Evolutionary conservation across 1,140 invertebrate species (phyloP), one percentile per base, ranked within the genome.

Genomic region (Palaemon carinicauda): DNA sequence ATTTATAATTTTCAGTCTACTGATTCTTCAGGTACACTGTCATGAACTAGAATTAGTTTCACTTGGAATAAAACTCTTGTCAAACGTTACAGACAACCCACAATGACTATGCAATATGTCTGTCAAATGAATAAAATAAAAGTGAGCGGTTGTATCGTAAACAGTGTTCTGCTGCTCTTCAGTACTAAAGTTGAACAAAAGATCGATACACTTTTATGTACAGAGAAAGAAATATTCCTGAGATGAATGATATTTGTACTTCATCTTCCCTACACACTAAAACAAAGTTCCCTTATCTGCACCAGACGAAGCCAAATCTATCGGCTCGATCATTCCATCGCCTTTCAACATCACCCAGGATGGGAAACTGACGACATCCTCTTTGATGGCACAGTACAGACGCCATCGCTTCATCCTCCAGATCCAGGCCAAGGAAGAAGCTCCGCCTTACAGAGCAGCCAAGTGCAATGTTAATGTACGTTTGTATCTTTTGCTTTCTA

Each of bases 391-490:
- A 0, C 96, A 97, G 90, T 97, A 97, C 91, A 96, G 96, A 91
- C 96, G 97, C 89, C 96, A 96, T 90, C 92, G 96, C 29, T 98
- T 97, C 90, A 93, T 96, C 60, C 92, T 98, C 24, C 95, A 97
- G 90, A 93, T 98, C 31, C 93, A 96, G 27, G 96, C 96, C 1
- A 95, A 95, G 84, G 96, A 98, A 91, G 92, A 94, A 15, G 95
- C 96, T 17, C 93, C 94, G n/a, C 97, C 96, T 0, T 94, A 95
- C 88, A 92, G 96, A 90, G 94, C 94, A 87, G 95, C 95, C 0
- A 93, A 93, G 69, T 93, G 96, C 3, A 94, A 94, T 92, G 95
- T 97, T 87, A 94, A 96, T 91, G 96, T 97, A 91, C 94, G 94
- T 93, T 83, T 83, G 27, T 51, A 7, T 56, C n/a, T 53, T 60